Evolutionary conservation across 1,140 invertebrate species (phyloP).

Genomic region (Euwallacea similis): DNA sequence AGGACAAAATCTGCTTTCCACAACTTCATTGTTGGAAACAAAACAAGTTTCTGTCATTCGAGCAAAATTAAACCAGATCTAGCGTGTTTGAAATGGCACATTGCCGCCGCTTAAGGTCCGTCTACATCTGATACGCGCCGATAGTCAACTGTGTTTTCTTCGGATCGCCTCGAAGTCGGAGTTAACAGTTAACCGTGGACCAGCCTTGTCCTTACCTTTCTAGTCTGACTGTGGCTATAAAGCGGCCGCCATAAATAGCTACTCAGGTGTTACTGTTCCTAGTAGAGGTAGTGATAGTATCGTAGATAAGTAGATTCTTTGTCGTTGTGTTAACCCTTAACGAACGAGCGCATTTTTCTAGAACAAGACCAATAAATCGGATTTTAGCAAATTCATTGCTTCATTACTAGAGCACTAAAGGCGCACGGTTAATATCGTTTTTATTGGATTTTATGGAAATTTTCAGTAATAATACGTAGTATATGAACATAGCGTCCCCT

Average conservation of each 20-base stretch:
- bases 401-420: too few species aligned
- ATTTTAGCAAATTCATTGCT: too few species aligned
- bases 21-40: conserved; percentile 11
- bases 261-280: not conserved
- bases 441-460: too few species aligned
- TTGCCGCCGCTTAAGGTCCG: not conserved
- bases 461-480: too few species aligned
- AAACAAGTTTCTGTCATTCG: not conserved
- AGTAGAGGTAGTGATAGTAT: too few species aligned
- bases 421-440: too few species aligned
- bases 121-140: conserved; percentile 22
- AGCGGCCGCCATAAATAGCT: not conserved
- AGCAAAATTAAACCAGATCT: conserved; percentile 3
- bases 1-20: not conserved
- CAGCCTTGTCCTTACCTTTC: conserved; percentile 30
- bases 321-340: too few species aligned
- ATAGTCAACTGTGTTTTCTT: conserved; percentile 32
- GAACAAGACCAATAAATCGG: too few species aligned
- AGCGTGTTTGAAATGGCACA: conserved; percentile 8
- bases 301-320: too few species aligned
- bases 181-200: conserved; percentile 32
- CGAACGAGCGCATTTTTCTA: too few species aligned
- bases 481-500: too few species aligned
- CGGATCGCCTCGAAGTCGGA: conserved; percentile 27
- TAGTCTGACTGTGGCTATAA: conserved; percentile 10